Evolutionary conservation across 2,888 invertebrate species (phyloP), one percentile per base, ranked within the genome.

Genomic region (Celastrina argiolus): DNA sequence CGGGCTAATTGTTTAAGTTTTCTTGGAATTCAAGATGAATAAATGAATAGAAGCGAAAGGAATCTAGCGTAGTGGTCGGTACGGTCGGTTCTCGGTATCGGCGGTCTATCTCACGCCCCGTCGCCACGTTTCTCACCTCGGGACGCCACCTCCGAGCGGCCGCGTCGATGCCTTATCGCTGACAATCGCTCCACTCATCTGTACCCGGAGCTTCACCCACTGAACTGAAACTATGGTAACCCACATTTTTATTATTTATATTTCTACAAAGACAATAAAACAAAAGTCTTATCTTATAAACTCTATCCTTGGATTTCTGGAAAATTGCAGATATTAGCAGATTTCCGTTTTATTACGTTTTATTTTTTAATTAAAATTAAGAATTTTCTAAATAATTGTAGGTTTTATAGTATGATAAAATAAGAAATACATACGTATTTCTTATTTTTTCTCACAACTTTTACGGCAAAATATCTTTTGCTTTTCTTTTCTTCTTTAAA

Each of bases 121-220:
- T 81, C 81, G 78, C 87, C 88, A 87, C 88, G 88, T 85, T 88
- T 87, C 86, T 89, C 90, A 89, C 89, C 89, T 88, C 87, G 75
- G 76, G 81, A 81, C 82, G 79, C 81, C 85, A 82, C 81, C 83
- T 81, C 79, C 79, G 76, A 79, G 77, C 77, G 67, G 69, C 79
- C 74, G 73, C 75, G 75, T 72, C 80, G 77, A 79, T 81, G 70
- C 81, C 76, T 85, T 87, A 88, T 89, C 87, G 76, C 75, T 74
- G 70, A 74, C 84, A 83, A 85, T 88, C 87, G 80, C 79, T 75
- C 80, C 77, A 81, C 81, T 83, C 84, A 86, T 87, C 87, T 87
- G 81, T 85, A 84, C 82, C 82, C 71, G 77, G 78, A 81, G 78
- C 78, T 78, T 85, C 80, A 85, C 83, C 84, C 79, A 85, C 82